phyloP scores from a whole-genome alignment of 2,888 invertebrate genomes.

The Drosophila crucigera region DNA sequence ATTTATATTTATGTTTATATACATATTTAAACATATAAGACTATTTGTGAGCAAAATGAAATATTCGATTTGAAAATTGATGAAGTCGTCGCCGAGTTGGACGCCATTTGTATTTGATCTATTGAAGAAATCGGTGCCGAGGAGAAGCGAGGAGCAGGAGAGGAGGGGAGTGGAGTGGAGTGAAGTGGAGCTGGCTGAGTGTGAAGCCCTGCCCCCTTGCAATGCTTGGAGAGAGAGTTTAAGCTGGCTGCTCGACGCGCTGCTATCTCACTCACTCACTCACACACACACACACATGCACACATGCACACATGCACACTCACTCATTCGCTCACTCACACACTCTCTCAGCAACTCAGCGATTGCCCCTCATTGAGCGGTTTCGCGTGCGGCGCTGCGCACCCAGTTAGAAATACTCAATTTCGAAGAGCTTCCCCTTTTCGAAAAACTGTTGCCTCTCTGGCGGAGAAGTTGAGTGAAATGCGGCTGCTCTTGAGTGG shows the following conservation, averaged over 20 bases:
- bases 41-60: background rate
- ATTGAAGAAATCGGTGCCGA: constrained; percentile 13
- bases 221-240: constrained; percentile 7
- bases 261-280: constrained; percentile 35
- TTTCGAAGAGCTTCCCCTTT: constrained; percentile 59
- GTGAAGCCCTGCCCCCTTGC: constrained; percentile 46
- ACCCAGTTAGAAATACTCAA: constrained; percentile 34
- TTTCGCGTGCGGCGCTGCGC: constrained; percentile 11
- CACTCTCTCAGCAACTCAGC: background rate
- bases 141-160: no score
- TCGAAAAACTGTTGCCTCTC: constrained; percentile 34
- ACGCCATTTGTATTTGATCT: constrained; percentile 50
- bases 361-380: constrained; percentile 57
- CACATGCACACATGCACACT: constrained; percentile 1
- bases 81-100: constrained; percentile 4
- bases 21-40: background rate
- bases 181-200: constrained; percentile 13
- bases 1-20: background rate
- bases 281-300: background rate
- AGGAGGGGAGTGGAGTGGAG: background rate
- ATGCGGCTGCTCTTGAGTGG: constrained; percentile 36
- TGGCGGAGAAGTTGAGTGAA: constrained; percentile 57
- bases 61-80: background rate
- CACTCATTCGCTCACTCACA: constrained; percentile 13
- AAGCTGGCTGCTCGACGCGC: constrained; percentile 19